A percentile compares a stretch with the other conserved stretches of the same genome.
These are phyloP conservation scores for Rhopalosiphum nymphaeae DNA, from an alignment of 2,888 invertebrate species.

Conservation along the genomic window DNA sequence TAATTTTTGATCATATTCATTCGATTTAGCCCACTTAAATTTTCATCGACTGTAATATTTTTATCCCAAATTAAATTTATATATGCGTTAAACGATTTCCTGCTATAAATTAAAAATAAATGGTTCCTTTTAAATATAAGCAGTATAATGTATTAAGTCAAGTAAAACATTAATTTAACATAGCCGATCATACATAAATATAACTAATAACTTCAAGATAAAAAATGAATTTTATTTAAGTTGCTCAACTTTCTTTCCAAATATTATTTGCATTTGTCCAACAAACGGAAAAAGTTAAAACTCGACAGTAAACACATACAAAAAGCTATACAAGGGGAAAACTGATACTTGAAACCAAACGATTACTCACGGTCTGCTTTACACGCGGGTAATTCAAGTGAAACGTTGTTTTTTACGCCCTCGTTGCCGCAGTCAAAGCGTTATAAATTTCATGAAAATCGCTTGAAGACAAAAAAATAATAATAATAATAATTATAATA, in stretches of 20 bases:
- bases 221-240: neutral
- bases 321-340: neutral
- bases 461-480: neutral
- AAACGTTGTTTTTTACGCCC: constrained; percentile 53
- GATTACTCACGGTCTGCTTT: constrained; percentile 54
- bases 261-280: constrained; percentile 10
- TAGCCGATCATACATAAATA: neutral
- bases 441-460: constrained; percentile 37
- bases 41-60: neutral
- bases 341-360: constrained; percentile 36
- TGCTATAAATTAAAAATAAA: neutral
- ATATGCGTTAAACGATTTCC: neutral
- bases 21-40: neutral
- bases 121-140: neutral
- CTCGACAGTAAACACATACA: neutral
- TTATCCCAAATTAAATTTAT: neutral
- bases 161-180: neutral
- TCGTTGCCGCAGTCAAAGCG: constrained; percentile 45
- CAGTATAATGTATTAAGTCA: neutral
- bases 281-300: neutral
- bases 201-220: neutral
- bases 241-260: neutral
- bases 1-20: neutral
- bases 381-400: constrained; percentile 41
- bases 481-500: neutral